Conservation (phyloP, 2,113 vertebrate species). For the Percina caprodes region DNA sequence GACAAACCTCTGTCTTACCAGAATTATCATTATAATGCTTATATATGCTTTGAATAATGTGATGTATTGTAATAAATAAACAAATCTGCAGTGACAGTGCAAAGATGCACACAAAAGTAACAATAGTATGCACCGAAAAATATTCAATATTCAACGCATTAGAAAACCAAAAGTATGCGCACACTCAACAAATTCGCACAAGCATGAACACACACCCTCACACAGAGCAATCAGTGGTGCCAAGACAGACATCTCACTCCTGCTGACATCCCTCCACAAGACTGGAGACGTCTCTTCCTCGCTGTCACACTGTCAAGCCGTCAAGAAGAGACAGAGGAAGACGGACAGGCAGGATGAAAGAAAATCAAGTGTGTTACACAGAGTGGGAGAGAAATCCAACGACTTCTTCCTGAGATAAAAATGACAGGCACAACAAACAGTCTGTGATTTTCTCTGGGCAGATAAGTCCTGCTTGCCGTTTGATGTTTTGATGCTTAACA, state of each 20-base stretch:
- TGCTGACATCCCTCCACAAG: constrained; percentile 73
- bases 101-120: not conserved
- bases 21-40: not conserved
- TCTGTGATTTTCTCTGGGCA: constrained; percentile 61
- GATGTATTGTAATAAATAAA: constrained; percentile 5
- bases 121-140: not conserved
- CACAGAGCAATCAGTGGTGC: constrained; percentile 70
- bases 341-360: constrained; percentile 65
- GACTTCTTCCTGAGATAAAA: constrained; percentile 67
- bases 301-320: constrained; percentile 78
- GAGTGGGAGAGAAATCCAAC: constrained; percentile 63
- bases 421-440: constrained; percentile 63
- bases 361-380: constrained; percentile 66
- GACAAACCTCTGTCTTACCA: not conserved
- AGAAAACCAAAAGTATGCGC: constrained; percentile 12
- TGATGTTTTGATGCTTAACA: constrained; percentile 62
- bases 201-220: constrained; percentile 61
- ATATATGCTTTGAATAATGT: not conserved
- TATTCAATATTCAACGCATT: constrained; percentile 27
- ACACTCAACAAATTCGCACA: constrained; percentile 44
- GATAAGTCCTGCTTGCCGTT: constrained; percentile 53
- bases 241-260: constrained; percentile 76
- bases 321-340: constrained; percentile 74
- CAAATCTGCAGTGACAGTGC: constrained; percentile 18
- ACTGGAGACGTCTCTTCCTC: constrained; percentile 63